Evolutionary conservation across 2,797 vertebrate genomes (phyloP).

Genomic region (Anguilla pacifica): DNA sequence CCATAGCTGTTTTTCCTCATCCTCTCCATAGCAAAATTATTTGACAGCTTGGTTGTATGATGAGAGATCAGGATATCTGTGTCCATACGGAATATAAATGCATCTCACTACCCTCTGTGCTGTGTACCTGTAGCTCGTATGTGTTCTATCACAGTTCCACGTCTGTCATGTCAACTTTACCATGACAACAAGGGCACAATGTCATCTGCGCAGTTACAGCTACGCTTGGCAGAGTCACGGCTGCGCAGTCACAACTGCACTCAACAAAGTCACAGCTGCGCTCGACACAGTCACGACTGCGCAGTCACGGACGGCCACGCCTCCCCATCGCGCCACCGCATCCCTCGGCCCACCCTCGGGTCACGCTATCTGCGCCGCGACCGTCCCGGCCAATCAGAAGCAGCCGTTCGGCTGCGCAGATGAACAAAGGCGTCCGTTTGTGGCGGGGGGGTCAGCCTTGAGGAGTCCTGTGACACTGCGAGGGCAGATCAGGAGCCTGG

Average conservation of each 20-base stretch:
- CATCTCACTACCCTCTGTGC: too few species aligned
- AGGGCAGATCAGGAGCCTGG: conserved; percentile 60
- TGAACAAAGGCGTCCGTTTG: conserved; percentile 50
- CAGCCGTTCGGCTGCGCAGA: conserved; percentile 35
- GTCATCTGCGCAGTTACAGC: too few species aligned
- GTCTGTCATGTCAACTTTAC: not conserved
- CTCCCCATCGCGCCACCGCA: not conserved
- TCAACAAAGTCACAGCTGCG: not conserved
- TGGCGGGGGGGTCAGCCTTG: conserved; percentile 40
- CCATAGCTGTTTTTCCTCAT: too few species aligned
- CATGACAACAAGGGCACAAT: not conserved
- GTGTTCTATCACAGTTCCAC: too few species aligned
- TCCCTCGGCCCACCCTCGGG: not conserved
- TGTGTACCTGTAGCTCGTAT: too few species aligned
- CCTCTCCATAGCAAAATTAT: too few species aligned
- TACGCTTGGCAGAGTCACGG: too few species aligned
- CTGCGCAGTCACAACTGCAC: not conserved
- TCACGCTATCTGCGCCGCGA: not conserved
- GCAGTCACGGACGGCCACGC: conserved; percentile 23
- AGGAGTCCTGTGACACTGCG: conserved; percentile 51
- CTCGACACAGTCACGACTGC: too few species aligned
- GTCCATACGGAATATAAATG: too few species aligned
- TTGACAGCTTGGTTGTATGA: too few species aligned
- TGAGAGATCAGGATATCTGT: too few species aligned
- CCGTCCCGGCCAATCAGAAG: not conserved